Base-by-base conservation (phyloP, 1,140 invertebrate species). In the Cyclargus thomasi region DNA sequence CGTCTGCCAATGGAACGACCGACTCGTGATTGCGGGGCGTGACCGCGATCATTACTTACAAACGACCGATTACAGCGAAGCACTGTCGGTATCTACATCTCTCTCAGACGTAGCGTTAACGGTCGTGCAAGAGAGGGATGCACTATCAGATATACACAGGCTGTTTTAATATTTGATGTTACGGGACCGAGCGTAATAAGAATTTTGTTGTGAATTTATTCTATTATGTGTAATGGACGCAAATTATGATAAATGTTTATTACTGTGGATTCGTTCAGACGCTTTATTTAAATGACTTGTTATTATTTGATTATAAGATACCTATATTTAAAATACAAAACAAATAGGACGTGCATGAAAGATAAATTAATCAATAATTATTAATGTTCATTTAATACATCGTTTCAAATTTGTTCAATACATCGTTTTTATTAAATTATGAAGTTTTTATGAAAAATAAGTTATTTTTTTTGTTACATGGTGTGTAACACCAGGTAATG, bases 111-210 rank as follows among this genome's bases (percentile, higher is more conserved):
- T 74, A 73, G 53, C 8, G 0, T 7, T 2, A 11, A 69, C 59
- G 5, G 10, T 14, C 21, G 4, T 6, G 2, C 16, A 21, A 68
- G 73, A 85, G 14, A 74, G 75, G 59, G 80, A 87, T 39, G 66
- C 67, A 47, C 69, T 69, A 74, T 47, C 39, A 47, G 14, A 47
- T 47, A 47, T 80, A 72, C 76, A 81, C 80, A 86, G 82, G 68
- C 69, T 80, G 83, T 85, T 87, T 83, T 86, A 82, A 79, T 87
- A 85, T 87, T 88, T 88, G 86, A 88, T 83, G 83, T 86, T 80
- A 88, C 83, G 78, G 78, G 72, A 70, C 39, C 39, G 39, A 47
- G 39, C 10, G 10, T 47, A 47, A 75, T 80, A 85, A 83, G 82
- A 85, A 81, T 70, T 70, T 80, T 85, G 76, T 86, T 86, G 84